phyloP scores from a whole-genome alignment of 1,140 invertebrate species.

The Drosophila miranda region DNA sequence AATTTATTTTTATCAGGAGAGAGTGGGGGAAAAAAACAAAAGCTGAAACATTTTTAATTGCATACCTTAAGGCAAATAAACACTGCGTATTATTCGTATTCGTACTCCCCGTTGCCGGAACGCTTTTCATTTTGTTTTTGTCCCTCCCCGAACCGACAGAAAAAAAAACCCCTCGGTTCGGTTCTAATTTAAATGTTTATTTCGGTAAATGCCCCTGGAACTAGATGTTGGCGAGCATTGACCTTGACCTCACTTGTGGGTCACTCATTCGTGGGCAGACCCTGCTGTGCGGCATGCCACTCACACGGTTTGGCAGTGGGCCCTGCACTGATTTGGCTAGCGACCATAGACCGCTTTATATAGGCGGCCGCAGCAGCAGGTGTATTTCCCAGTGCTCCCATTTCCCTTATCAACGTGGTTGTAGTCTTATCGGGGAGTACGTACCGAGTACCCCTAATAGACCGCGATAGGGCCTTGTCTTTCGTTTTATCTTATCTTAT shows the following conservation, averaged over 20 bases:
- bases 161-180: too few relatives aligned
- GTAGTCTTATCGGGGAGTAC: constrained; percentile 44
- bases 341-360: constrained; percentile 27
- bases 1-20: constrained; percentile 62
- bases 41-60: constrained; percentile 57
- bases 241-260: constrained; percentile 1
- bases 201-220: too few relatives aligned
- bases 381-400: not conserved
- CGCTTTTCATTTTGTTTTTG: constrained; percentile 65
- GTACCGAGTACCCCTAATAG: constrained; percentile 44
- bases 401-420: not conserved
- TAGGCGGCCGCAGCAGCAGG: constrained; percentile 3
- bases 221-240: too few relatives aligned
- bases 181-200: too few relatives aligned
- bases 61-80: constrained; percentile 66
- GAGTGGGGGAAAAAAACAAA: constrained; percentile 24
- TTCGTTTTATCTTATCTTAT: constrained; percentile 14
- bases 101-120: constrained; percentile 15
- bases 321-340: constrained; percentile 55
- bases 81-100: constrained; percentile 59
- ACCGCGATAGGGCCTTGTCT: constrained; percentile 40
- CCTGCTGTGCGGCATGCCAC: not conserved
- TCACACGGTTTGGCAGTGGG: constrained; percentile 22
- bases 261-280: not conserved
- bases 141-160: constrained; percentile 1